phyloP scores from a whole-genome alignment of 2,113 vertebrate genomes.

The Gila orcuttii region DNA sequence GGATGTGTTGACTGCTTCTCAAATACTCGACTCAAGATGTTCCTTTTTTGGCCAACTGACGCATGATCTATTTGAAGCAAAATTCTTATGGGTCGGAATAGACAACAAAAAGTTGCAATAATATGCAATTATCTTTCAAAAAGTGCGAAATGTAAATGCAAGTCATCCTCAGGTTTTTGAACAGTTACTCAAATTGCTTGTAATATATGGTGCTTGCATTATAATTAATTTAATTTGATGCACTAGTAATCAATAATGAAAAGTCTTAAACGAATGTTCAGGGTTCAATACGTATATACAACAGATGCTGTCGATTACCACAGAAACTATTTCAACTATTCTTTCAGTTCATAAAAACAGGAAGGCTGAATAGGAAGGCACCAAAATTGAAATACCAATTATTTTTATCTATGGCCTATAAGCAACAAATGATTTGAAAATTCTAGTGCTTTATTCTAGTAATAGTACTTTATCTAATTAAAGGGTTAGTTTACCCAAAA shows the following conservation, averaged over 20 bases:
- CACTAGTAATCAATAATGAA: neutral
- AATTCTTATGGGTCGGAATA: neutral
- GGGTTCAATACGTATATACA: neutral
- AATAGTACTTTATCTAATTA: too few species aligned
- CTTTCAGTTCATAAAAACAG: neutral
- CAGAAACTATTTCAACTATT: neutral
- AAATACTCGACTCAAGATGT: constrained; percentile 17
- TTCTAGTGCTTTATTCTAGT: too few species aligned
- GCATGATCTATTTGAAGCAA: neutral
- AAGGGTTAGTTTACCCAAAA: too few species aligned
- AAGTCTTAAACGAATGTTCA: neutral
- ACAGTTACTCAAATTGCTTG: neutral
- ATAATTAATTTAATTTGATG: neutral
- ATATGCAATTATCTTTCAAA: neutral
- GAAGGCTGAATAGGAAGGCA: too few species aligned
- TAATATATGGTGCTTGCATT: neutral
- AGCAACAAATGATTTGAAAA: too few species aligned
- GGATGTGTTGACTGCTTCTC: constrained; percentile 15
- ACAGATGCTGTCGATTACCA: neutral
- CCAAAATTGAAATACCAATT: neutral
- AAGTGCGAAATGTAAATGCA: neutral
- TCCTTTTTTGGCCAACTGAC: constrained; percentile 3
- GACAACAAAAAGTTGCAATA: neutral
- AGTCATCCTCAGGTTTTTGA: too few species aligned
- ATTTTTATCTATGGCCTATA: too few species aligned